Evolutionary conservation across 2,888 invertebrate genomes (phyloP), one percentile per base, ranked within the genome.

Genomic region (Eupithecia vulgata): DNA sequence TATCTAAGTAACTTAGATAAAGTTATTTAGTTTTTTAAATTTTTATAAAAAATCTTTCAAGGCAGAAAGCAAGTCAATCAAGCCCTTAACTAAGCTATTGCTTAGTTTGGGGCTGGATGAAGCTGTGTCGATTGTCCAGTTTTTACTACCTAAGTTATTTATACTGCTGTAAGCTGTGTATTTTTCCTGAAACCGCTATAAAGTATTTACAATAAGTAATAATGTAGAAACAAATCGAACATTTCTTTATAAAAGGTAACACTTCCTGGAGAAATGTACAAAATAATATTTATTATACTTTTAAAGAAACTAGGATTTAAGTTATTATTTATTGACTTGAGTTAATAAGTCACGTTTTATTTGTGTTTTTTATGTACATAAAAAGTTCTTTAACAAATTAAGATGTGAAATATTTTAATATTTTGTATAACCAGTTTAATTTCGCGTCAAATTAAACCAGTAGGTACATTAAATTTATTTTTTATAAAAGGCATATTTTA

Each of bases 241-340:
- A 61, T 34, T 17, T 61, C 15, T 61, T 15, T 34, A 34, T 15
- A 12, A 7, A 1, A 42, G 17, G 45, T 45, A 48, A 74, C 80
- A 78, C 84, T 82, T 83, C 83, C 80, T 59, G 73, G 83, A 68
- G 83, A 85, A 84, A 81, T 84, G 81, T 78, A 45, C 75, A 83
- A 42, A 78, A 77, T 70, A 76, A 76, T 83, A 81, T 82, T 82
- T 82, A 83, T 84, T 82, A 82, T 83, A 81, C 86, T 71, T n/a
- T 85, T 85, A 83, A 83, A 82, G 84, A 81, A 78, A 62, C 72
- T 75, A 12, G 81, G 80, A 52, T n/a, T n/a, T 81, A 82, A 79
- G 72, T 76, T 72, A 66, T 78, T 77, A 74, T 76, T 70, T 74
- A 74, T 78, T 76, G 80, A 82, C 79, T 84, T 82, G 85, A 83